Evolutionary conservation across 2,113 vertebrate species (phyloP), one percentile per base, ranked within the genome.

Genomic region (Dipodomys spectabilis): DNA sequence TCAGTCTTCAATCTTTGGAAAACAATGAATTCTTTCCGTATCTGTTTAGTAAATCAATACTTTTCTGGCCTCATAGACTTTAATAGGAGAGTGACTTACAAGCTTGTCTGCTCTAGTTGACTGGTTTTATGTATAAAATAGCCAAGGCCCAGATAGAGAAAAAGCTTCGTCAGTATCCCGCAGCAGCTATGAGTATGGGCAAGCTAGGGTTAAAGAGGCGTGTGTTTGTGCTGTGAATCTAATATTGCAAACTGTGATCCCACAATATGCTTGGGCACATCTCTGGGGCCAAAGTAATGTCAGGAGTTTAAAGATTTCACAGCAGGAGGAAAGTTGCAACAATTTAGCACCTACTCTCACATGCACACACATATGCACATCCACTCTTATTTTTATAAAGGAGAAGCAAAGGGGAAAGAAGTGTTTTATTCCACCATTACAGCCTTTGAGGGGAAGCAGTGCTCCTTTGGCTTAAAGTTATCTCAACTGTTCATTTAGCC

Each of bases 291-390:
- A 4, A 10, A 68, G 69, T 7, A 45, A 81, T 69, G 39, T 19
- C 19, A 78, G 9, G 7, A 57, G 23, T 28, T 92, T 44, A 28
- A 1, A 72, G 62, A 45, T 44, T 49, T 88, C 5, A 0, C 12
- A 25, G 39, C 28, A 7, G 22, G 64, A 82, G 49, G n/a, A 74
- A 18, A 81, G n/a, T 64, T 62, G 45, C 4, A 53, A 9, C 28
- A 39, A 73, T 16, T 13, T 0, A 0, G 5, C 0, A 1, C 11
- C 22, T 2, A 4, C 1, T 11, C 4, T 25, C 20, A 30, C 10
- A 0, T 18, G 12, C 35, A 83, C 30, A 8, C 22, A 64, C 9
- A 3, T 30, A 28, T 9, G 0, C 10, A 25, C 44, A 44, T 73
- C 6, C 8, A 23, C 23, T 27, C 62, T 80, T 77, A 23, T 20